Evolutionary conservation across 2,113 vertebrate genomes (phyloP), one percentile per base, ranked within the genome.

Genomic region (Crotalus tigris): DNA sequence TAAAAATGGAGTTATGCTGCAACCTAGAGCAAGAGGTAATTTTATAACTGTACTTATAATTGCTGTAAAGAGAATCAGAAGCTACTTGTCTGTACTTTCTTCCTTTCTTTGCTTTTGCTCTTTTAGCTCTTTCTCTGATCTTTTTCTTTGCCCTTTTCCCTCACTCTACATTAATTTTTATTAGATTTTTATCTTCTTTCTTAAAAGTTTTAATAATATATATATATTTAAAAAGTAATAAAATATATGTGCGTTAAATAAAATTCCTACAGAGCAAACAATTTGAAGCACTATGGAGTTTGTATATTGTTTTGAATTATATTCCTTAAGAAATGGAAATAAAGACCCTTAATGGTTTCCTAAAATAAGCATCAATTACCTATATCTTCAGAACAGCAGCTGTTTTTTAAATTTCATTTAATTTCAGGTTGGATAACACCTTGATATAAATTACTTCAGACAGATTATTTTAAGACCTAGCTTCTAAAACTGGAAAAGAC

Each of bases 341-440:
- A 54, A 55, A 59, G 46, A 49, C 23, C 57, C 6, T 44, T 33
- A 85, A 57, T 44, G 85, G 55, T 39, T 55, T 44, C 69, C 24
- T 57, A 33, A 1, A 44, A 15, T 91, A 49, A 59, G 64, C 44
- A 59, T 33, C 26, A 54, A 69, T 17, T 54, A 64, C 54, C 53
- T 87, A 87, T 69, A 44, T 89, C 29, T 53, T 55, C 93, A 92
- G 55, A 75, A 10, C 58, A 4, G 88, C 8, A 90, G 92, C 90
- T 49, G 87, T 12, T 5, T 93, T 55, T 61, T 86, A 57, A 69
- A 89, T 61, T 94, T 93, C 61, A 85, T 92, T 88, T 85, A 54
- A 89, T 26, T 69, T 95, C 58, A 92, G 23, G 53, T 69, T 9
- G 0, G 64, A 51, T 0, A 81, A 53, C 33, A 89, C 93, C 89